Base-by-base conservation (phyloP, 2,113 vertebrate genomes). In the Nansenia antarctica region DNA sequence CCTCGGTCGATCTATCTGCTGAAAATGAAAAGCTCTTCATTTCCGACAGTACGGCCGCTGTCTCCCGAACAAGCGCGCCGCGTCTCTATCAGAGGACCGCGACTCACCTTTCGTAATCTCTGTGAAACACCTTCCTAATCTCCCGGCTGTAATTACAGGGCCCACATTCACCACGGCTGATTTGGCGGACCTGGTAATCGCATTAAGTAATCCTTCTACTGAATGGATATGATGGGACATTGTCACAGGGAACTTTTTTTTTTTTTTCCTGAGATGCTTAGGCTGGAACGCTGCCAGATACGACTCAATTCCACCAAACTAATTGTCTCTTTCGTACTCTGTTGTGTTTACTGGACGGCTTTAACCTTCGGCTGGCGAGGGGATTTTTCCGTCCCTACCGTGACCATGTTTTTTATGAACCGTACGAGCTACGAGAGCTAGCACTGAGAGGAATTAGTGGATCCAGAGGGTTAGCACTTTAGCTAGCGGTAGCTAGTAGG, bases 41-140 rank as follows among this genome's bases (percentile, higher is more conserved):
- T 22, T 49, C 45, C 20, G n/a, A n/a, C n/a, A n/a, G 9, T 49
- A 49, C n/a, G 20, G 5, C 0, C 45, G 15, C 11, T 42, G 55
- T 57, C 39, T 72, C 62, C 45, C 9, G 45, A 49, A 49, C 45
- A 12, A 9, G 5, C 42, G 27, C 52, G 9, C 66, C 81, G 67
- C 57, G 47, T 55, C 20, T 47, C 49, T 55, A 67, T 24, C 34
- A 72, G 72, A 81, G n/a, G 64, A 54, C 70, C 49, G 45, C 62
- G 69, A 73, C 82, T 89, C 78, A 90, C 86, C 85, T 85, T 78
- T 66, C 70, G 69, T 85, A 83, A 87, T 89, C 84, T 86, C 76
- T 53, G 79, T 81, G 74, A 77, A 65, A 82, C 86, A 87, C 85
- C 84, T 82, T 86, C 58, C 79, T 86, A 82, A 62, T 79, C 74